Conservation (phyloP, 1,140 invertebrate species). For the Helicoverpa armigera region DNA sequence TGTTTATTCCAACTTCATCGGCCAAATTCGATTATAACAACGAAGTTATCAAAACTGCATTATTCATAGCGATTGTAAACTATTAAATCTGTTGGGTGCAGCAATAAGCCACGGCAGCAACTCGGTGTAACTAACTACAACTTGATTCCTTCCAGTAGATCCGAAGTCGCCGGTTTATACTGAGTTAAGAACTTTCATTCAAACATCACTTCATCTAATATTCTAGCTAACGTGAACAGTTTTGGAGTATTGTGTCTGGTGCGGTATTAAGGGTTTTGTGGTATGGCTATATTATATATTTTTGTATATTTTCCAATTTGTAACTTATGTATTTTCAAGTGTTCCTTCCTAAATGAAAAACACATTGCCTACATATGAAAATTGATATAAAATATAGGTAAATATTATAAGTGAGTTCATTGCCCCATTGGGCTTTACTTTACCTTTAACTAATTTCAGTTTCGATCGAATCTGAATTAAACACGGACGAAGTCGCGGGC, state of each 20-base stretch:
- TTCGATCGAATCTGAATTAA: no score
- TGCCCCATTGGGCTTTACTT: no score
- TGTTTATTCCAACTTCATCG: constrained; percentile 8
- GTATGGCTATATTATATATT: neutral
- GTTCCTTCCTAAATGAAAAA: no score
- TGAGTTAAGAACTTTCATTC: constrained; percentile 55
- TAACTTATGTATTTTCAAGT: neutral
- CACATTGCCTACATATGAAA: no score
- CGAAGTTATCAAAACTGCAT: constrained; percentile 44
- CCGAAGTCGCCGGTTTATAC: constrained; percentile 55
- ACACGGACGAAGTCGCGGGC: no score
- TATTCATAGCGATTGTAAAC: constrained; percentile 58
- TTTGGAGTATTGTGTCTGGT: neutral
- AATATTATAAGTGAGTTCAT: no score
- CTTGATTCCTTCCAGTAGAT: constrained; percentile 64
- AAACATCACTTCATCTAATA: constrained; percentile 45
- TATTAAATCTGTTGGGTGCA: constrained; percentile 67
- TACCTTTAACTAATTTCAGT: no score
- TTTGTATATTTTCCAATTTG: neutral
- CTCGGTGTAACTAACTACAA: constrained; percentile 65
- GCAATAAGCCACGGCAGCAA: constrained; percentile 65
- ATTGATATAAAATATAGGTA: no score
- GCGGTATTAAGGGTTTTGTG: neutral
- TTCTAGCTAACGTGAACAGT: constrained; percentile 4
- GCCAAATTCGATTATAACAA: constrained; percentile 34